Conservation (phyloP, 2,888 invertebrate genomes). For the Silvanus unidentatus region DNA sequence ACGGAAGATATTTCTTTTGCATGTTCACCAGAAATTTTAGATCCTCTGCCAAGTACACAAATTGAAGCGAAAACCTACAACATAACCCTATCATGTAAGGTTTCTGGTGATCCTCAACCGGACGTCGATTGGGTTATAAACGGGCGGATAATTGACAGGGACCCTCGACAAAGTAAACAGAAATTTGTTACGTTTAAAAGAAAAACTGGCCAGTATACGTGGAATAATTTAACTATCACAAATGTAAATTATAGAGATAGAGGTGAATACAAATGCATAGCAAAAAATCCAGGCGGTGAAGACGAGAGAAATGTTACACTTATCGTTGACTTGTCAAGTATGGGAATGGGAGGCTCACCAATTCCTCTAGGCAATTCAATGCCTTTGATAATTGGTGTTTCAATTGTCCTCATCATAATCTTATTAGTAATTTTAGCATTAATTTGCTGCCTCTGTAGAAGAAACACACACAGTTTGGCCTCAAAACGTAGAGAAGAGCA, state of each 20-base stretch:
- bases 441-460: constrained; percentile 41
- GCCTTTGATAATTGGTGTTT: constrained; percentile 47
- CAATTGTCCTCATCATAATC: constrained; percentile 46
- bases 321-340: constrained; percentile 32
- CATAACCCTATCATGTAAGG: constrained; percentile 68
- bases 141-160: constrained; percentile 55
- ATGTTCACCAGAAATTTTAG: constrained; percentile 70
- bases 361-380: constrained; percentile 39
- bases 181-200: constrained; percentile 45
- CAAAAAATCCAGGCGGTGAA: constrained; percentile 75
- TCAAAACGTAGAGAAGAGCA: constrained; percentile 34
- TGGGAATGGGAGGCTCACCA: constrained; percentile 28
- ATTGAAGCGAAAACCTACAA: constrained; percentile 59
- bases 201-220: constrained; percentile 37
- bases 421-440: constrained; percentile 48
- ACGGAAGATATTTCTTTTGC: constrained; percentile 72
- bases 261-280: constrained; percentile 62
- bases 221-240: constrained; percentile 57
- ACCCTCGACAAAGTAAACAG: constrained; percentile 43
- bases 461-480: constrained; percentile 25
- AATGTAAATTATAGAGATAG: constrained; percentile 47
- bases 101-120: constrained; percentile 58
- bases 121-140: constrained; percentile 70
- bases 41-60: constrained; percentile 56
- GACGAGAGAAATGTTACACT: constrained; percentile 71